These are phyloP conservation scores for Cyanoramphus novaezelandiae DNA, from an alignment of 2,113 vertebrate genomes.

Conservation along the genomic window DNA sequence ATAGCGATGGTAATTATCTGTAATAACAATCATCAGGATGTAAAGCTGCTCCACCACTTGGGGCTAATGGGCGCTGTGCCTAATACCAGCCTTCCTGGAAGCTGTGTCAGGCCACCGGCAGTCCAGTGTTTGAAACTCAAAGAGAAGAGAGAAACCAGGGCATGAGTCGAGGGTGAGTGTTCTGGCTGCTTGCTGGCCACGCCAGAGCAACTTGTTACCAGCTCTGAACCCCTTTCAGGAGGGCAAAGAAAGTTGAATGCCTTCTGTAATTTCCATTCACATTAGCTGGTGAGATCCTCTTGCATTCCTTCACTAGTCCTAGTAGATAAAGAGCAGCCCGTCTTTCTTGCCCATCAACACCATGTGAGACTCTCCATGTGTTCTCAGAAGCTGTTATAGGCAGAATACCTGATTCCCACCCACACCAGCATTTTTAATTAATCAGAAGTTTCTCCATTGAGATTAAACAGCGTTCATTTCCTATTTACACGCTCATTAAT, in stretches of 20 bases:
- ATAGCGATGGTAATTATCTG: not conserved
- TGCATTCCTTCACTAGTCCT: not conserved
- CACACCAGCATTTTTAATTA: not conserved
- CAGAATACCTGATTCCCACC: not conserved
- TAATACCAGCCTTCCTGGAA: not conserved
- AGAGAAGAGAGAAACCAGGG: not conserved
- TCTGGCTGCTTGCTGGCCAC: not conserved
- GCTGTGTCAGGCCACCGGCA: fast-evolving
- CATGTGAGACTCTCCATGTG: not conserved
- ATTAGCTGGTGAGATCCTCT: not conserved
- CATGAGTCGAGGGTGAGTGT: fast-evolving
- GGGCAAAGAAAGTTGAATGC: not conserved
- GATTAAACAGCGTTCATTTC: not conserved
- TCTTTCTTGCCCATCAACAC: not conserved
- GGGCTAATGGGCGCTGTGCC: not conserved
- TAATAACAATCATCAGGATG: not conserved
- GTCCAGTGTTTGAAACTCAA: not conserved
- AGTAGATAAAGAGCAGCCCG: not conserved
- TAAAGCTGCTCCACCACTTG: not conserved
- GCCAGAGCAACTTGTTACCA: not conserved
- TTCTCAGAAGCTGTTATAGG: not conserved
- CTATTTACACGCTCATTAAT: not conserved
- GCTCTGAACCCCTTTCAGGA: not conserved
- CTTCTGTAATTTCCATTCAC: not conserved
- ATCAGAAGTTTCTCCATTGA: not conserved